Base-by-base conservation (phyloP, 2,888 invertebrate species). In the Phymatocera aterrima region DNA sequence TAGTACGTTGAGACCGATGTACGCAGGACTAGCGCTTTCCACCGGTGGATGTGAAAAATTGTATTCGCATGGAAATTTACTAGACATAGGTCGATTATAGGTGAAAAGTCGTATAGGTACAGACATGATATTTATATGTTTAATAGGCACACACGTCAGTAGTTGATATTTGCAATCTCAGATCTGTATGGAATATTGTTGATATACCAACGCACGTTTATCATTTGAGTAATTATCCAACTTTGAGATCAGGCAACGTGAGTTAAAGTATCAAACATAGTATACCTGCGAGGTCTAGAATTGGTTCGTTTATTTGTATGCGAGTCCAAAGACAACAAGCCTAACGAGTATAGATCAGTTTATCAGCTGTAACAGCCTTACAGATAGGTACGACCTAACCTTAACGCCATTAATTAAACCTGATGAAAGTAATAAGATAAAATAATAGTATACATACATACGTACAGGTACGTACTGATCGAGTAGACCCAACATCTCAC, bases 151-250 rank as follows among this genome's bases (percentile, higher is more conserved):
- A 43, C 1, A 43, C 1, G 34, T 37, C 61, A 24, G 60, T 31
- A 28, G 31, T 60, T 64, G 61, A 37, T 8, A 64, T 64, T 18
- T 64, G 21, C 61, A 64, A 37, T 64, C 61, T 64, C n/a, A 64
- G 61, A 64, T 64, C 21, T 5, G 12, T 12, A 8, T 40, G 18
- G n/a, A 37, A 64, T 37, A 64, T 18, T 5, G 10, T 64, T 24
- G 61, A n/a, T n/a, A n/a, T n/a, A n/a, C n/a, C n/a, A n/a, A n/a
- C n/a, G 6, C 15, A 24, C 28, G 18, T 60, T 15, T 28, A n/a
- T 60, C 60, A 18, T 18, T 18, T 8, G n/a, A 8, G 15, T 21
- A 37, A 57, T 28, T 3, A 28, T 57, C 28, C 0, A 1, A 28
- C 28, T 57, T 28, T 57, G 15, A 28, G 28, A 57, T 57, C 28